Base-by-base conservation (phyloP, 2,888 invertebrate genomes). In the Pristionchus japonicus region DNA sequence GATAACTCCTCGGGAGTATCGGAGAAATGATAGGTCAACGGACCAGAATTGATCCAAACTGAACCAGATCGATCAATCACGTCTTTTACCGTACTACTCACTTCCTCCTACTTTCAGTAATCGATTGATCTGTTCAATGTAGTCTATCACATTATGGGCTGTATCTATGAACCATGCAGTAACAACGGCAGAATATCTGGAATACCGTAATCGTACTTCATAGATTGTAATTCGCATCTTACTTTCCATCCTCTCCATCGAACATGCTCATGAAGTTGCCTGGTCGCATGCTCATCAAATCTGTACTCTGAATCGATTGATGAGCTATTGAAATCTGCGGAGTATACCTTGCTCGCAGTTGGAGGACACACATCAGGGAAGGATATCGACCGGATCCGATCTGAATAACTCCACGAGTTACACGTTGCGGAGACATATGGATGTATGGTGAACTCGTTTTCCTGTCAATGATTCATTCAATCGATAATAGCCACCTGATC, bases 161-260 rank as follows among this genome's bases (percentile, higher is more conserved):
- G 99, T 99, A 95, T 99, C 99, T 88, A 99, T 97, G 95, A 99
- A 99, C 95, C 99, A 99, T 92, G 98, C 98, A 0, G 98, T 98
- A 0, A 97, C 97, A 0, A 99, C 96, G 94, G 97, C 98, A 61
- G 87, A 34, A 40, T 77, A 87, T 52, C 87, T 87, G 20, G n/a
- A 61, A 40, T 74, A 74, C 37, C 1, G 37, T 43, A 74, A 40
- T 74, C 7, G n/a, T 17, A 43, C 6, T 82, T 17, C 9, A 27
- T 49, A 17, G 17, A 49, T 34, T 13, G 49, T 82, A 47, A n/a
- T 20, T 49, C 49, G n/a, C 7, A 49, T 43, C 86, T 43, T 20
- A 87, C 87, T 47, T 87, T 15, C 87, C 87, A 74, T 87, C 87
- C n/a, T 87, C 87, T 31, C 87, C 87, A 3, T 87, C 31, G 87